Percentiles rank a stretch among this genome's conserved stretches.
These are phyloP conservation scores for Chrysaora quinquecirrha DNA, from an alignment of 30 jellyfish, hydroid and myxozoan species.

Conservation along the genomic window DNA sequence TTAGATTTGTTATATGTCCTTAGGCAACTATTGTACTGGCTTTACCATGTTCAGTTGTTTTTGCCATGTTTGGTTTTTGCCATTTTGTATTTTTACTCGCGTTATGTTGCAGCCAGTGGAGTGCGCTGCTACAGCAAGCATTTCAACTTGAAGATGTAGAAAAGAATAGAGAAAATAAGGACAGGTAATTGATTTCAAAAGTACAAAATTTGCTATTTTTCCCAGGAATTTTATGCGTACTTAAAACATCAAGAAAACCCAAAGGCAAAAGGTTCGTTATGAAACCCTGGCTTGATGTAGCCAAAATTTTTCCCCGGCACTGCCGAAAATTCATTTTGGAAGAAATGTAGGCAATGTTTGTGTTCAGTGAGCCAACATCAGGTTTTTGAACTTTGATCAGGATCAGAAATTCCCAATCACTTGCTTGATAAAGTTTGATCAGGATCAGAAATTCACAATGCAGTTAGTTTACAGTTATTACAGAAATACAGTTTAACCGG, in stretches of 20 bases:
- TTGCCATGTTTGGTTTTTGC: neutral
- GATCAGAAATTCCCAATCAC: no score
- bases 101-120: constrained; percentile 78
- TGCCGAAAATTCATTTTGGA: neutral
- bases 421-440: no score
- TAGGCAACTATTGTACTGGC: no score
- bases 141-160: constrained; percentile 91
- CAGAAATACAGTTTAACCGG: no score
- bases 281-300: neutral
- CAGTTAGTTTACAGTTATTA: no score
- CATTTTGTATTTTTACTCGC: neutral
- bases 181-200: constrained; percentile 46
- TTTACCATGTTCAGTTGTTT: no score
- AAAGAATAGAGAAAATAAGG: constrained; percentile 72
- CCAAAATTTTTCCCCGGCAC: neutral
- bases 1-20: no score
- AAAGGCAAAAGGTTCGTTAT: neutral
- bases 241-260: neutral
- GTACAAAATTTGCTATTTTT: neutral
- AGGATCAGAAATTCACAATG: no score
- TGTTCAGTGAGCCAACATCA: neutral
- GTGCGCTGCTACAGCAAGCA: constrained; percentile 70
- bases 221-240: no score
- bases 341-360: neutral
- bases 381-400: no score